phyloP scores from a whole-genome alignment of 2,797 vertebrate genomes.

The Spinibarbus caldwelli region DNA sequence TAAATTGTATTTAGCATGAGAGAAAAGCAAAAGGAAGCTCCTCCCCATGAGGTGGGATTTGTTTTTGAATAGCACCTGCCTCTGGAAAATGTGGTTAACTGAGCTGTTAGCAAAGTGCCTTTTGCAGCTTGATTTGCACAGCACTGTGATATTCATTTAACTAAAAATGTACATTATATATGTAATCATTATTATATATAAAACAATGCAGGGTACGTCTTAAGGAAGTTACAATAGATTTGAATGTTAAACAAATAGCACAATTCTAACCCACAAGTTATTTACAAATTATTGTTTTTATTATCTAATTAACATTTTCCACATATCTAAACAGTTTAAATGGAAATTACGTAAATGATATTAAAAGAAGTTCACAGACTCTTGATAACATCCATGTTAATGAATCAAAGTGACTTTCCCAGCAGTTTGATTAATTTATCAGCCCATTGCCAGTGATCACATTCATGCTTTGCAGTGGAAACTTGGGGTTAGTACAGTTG shows the following conservation, averaged over 20 bases:
- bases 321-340: neutral
- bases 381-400: slow-evolving; percentile 35
- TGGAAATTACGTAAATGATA: neutral
- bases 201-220: neutral
- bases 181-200: too few relatives aligned
- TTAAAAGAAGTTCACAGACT: neutral
- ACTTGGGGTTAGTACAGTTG: slow-evolving; percentile 36
- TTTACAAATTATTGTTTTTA: neutral
- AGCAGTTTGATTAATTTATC: slow-evolving; percentile 50
- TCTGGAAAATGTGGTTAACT: slow-evolving; percentile 40
- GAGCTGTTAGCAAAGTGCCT: neutral
- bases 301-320: neutral
- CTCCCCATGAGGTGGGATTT: slow-evolving; percentile 33
- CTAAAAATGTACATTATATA: neutral
- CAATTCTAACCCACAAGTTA: neutral
- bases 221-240: neutral
- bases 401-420: slow-evolving; percentile 45
- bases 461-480: slow-evolving; percentile 48
- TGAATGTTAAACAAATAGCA: neutral
- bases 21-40: slow-evolving; percentile 24
- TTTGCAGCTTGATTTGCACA: neutral
- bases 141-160: neutral
- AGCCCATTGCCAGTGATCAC: slow-evolving; percentile 9
- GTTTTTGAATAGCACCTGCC: slow-evolving; percentile 17
- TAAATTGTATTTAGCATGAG: slow-evolving; percentile 35